phyloP scores from a whole-genome alignment of 2,888 invertebrate genomes.

The Meteorus colon region DNA sequence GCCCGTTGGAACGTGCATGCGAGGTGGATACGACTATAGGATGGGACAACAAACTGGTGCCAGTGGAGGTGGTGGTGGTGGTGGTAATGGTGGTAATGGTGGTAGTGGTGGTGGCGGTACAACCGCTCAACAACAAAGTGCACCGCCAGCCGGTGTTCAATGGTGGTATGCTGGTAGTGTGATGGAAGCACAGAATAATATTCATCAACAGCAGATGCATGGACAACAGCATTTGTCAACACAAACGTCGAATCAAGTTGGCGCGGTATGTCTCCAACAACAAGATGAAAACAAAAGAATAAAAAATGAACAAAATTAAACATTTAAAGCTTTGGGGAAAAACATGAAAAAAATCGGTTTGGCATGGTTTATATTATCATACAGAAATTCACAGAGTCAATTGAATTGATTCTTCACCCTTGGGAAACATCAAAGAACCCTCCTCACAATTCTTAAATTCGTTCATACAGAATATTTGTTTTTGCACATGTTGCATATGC shows the following conservation, averaged over 20 bases:
- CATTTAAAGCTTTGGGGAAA: no score
- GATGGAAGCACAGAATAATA: conserved; percentile 78
- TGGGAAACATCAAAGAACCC: no score
- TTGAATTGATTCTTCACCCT: no score
- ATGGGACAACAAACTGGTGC: conserved; percentile 75
- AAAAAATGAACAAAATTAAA: conserved; percentile 16
- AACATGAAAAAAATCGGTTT: no score
- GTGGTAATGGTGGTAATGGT: conserved; percentile 43
- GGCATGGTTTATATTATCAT: no score
- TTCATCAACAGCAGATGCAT: conserved; percentile 77
- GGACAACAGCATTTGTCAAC: conserved; percentile 73
- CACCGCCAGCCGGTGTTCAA: conserved; percentile 76
- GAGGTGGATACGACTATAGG: conserved; percentile 82
- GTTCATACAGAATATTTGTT: no score
- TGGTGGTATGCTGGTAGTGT: conserved; percentile 87
- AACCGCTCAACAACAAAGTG: conserved; percentile 62
- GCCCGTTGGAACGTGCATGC: conserved; percentile 75
- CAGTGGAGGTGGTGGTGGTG: conserved; percentile 71
- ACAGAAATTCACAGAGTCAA: no score
- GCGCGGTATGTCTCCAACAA: conserved; percentile 68
- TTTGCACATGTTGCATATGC: no score
- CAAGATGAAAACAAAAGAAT: conserved; percentile 38
- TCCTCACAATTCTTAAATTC: no score
- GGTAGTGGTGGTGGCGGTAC: conserved; percentile 60
- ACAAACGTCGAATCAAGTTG: conserved; percentile 66